Conservation (phyloP, 2,888 invertebrate species). For the Nomada flava region DNA sequence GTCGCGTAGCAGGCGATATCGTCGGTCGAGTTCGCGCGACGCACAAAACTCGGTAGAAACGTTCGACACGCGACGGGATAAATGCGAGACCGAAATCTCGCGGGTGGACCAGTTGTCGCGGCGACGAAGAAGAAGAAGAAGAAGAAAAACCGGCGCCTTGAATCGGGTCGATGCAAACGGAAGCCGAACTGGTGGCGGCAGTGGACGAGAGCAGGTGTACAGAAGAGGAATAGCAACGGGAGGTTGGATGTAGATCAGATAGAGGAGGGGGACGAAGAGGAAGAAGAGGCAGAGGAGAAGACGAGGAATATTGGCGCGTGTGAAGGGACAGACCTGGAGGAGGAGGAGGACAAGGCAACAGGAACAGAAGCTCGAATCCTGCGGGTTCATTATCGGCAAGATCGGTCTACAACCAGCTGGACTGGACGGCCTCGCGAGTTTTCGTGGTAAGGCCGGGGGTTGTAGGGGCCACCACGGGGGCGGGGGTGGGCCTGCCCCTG, state of each 20-base stretch:
- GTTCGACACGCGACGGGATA: constrained; percentile 58
- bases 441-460: constrained; percentile 76
- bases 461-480: constrained; percentile 80
- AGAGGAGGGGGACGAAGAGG: constrained; percentile 4
- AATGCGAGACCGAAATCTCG: constrained; percentile 65
- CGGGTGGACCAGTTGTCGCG: constrained; percentile 64
- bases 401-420: constrained; percentile 63
- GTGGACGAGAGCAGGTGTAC: constrained; percentile 46
- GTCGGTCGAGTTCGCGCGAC: constrained; percentile 52
- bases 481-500: constrained; percentile 81
- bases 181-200: constrained; percentile 26
- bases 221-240: constrained; percentile 22
- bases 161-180: constrained; percentile 38
- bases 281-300: constrained; percentile 47
- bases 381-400: constrained; percentile 39
- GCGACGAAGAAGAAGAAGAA: constrained; percentile 60
- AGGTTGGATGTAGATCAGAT: constrained; percentile 61
- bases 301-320: constrained; percentile 11
- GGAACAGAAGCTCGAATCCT: constrained; percentile 43
- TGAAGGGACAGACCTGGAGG: neutral
- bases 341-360: constrained; percentile 55
- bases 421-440: constrained; percentile 72
- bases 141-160: constrained; percentile 56
- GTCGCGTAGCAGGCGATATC: constrained; percentile 51
- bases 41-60: constrained; percentile 40